Evolutionary conservation across 2,113 vertebrate genomes (phyloP), one percentile per base, ranked within the genome.

Genomic region (Gasterosteus aculeatus): DNA sequence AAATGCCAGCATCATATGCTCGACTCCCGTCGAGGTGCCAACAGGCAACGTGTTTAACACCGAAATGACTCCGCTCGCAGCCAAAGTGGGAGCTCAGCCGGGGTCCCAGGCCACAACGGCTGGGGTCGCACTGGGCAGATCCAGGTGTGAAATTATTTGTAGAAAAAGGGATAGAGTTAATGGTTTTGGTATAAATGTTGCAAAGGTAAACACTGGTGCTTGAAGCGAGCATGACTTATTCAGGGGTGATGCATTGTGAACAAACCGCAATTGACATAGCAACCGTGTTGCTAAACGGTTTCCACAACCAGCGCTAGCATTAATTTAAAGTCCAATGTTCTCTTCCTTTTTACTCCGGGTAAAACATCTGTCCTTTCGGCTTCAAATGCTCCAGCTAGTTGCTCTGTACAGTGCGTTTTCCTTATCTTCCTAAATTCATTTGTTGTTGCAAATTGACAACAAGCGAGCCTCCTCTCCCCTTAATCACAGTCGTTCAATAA

Each of bases 21-120:
- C 26, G 0, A 68, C 70, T 76, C 19, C 53, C 70, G 74, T 80
- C 71, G 68, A 73, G 53, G 70, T 72, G 70, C 72, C 57, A 71
- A 68, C 80, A 59, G 64, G 75, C 68, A 39, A 42, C 14, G 49
- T 53, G 26, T 78, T 77, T 63, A 83, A 81, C 46, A 58, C 46
- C 46, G 61, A 53, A 80, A 82, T 56, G 42, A 78, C 51, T 70
- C 66, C 58, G 65, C 63, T 8, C 8, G 65, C 19, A 46, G 53
- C n/a, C 9, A 63, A 33, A 46, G 38, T 10, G 49, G 29, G 44
- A 66, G 58, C 31, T 63, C 73, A 10, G 51, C 49, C 4, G 1
- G 7, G 18, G 69, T 70, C 69, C 31, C 49, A 12, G 56, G 67
- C 62, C 61, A 67, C 51, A 57, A 67, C 12, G 29, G 19, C 29